Base-by-base conservation (phyloP, 2,113 vertebrate species). In the Halichoeres trimaculatus region DNA sequence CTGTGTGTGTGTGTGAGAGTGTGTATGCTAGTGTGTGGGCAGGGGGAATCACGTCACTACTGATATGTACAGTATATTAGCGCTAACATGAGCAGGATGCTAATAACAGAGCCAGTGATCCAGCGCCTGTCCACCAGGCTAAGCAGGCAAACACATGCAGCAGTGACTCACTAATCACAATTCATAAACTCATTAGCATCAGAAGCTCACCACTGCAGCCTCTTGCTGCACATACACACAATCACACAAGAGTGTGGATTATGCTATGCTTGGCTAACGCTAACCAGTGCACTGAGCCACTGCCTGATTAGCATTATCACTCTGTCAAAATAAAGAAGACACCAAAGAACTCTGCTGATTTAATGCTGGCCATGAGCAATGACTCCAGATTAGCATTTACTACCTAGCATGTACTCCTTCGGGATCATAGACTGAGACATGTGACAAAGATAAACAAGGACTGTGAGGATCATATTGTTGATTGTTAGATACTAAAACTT, bases 91-190 rank as follows among this genome's bases (percentile, higher is more conserved):
- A 85, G 74, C 5, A 54, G 41, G 22, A 85, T 74, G 78, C 80
- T 88, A 81, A 88, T 76, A 72, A 74, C 36, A n/a, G 30, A 79
- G 76, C 66, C 65, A 82, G 65, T 71, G 75, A 88, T 74, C 81
- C 74, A 72, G 69, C 66, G 55, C 59, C 40, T 45, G 55, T 70
- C 54, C 70, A 78, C 58, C 80, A 70, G 66, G 70, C 67, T 78
- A 81, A n/a, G 55, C 74, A 69, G 58, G 65, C 70, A 68, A 79
- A 84, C 69, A 75, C 74, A 70, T 72, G 78, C 56, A 56, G 64
- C 58, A n/a, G 24, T 78, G 78, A 87, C 55, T 88, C 80, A 81
- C 76, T 74, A 30, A 77, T 84, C 64, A 81, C 13, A 51, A 56
- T 82, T 78, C 26, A 76, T 82, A 81, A 58, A 3, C 23, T 85